Evolutionary conservation across 2,113 vertebrate species (phyloP), one percentile per base, ranked within the genome.

Genomic region (Lontra canadensis): DNA sequence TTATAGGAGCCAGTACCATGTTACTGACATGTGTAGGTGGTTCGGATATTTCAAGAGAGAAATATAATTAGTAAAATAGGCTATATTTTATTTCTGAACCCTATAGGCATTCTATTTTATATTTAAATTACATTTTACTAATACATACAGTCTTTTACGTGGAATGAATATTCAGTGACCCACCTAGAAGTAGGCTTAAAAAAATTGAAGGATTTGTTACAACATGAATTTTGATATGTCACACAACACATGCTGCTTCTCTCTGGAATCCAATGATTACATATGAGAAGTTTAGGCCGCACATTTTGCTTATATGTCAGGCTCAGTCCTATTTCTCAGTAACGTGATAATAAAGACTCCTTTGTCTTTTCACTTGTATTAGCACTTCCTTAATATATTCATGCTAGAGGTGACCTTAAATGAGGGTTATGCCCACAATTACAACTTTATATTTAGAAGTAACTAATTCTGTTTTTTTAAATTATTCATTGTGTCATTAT

Each of bases 11-110:
- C 29, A 25, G 18, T 95, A 63, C 47, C 29, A 42, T 69, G 79
- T 90, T 84, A 57, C 59, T 82, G 93, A 79, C 2, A 3, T 47
- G 44, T 79, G 81, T 63, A 85, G 83, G 69, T 95, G 76, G 55
- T 26, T 74, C 0, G 0, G 39, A 55, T 80, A 90, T 96, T 81
- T 88, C 23, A 69, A 57, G 34, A 23, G 25, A 94, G 74, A 96
- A 96, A 71, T 76, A 61, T 88, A 94, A 90, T 84, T 94, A 88
- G 88, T 23, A 95, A 92, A 94, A 69, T 20, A 82, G 10, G 87
- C 71, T 85, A 21, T 26, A 78, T 65, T 74, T 83, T 81, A 89
- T 69, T 90, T 63, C 49, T 82, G 61, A 86, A 94, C 15, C 23
- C 29, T 61, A 67, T 10, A 90, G 11, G 59, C 55, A 10, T 8